A percentile compares a stretch with the other conserved stretches of the same genome.
Evolutionary conservation across 2,888 invertebrate species (phyloP).

Genomic region (Chouioia cunea): DNA sequence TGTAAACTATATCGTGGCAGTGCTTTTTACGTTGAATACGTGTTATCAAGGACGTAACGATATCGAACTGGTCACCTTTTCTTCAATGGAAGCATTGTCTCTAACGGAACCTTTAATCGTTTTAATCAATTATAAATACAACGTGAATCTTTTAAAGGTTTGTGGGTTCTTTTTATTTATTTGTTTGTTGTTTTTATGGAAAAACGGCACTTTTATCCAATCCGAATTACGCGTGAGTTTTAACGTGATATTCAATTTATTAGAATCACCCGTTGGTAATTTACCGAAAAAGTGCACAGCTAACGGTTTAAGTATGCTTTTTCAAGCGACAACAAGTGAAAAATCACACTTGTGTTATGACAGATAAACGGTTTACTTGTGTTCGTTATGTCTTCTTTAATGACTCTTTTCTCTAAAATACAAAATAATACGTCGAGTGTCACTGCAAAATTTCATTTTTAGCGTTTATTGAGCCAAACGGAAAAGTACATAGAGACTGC

Average conservation of each 20-base stretch:
- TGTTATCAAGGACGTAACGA: slow-evolving; percentile 5
- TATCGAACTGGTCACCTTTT: slow-evolving; percentile 11
- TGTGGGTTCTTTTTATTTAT: neutral
- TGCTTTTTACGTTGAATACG: slow-evolving; percentile 1
- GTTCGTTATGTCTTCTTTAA: neutral
- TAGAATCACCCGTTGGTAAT: no score
- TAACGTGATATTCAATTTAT: no score
- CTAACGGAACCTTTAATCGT: slow-evolving; percentile 1
- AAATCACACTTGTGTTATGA: no score
- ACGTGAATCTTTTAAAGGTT: slow-evolving; percentile 17
- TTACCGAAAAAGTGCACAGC: no score
- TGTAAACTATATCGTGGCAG: slow-evolving; percentile 9
- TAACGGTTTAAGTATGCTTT: no score
- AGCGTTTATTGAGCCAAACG: slow-evolving; percentile 9
- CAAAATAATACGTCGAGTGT: neutral
- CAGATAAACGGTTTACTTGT: no score
- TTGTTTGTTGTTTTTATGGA: neutral
- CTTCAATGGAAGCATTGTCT: slow-evolving; percentile 30
- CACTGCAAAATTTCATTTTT: neutral
- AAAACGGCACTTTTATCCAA: no score
- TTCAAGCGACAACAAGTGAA: no score
- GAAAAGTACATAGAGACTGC: slow-evolving; percentile 16
- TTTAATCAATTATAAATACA: slow-evolving; percentile 32
- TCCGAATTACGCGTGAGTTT: no score
- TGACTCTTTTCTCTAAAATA: neutral